phyloP scores from a whole-genome alignment of 2,113 vertebrate species.

The Pelobates fuscus region DNA sequence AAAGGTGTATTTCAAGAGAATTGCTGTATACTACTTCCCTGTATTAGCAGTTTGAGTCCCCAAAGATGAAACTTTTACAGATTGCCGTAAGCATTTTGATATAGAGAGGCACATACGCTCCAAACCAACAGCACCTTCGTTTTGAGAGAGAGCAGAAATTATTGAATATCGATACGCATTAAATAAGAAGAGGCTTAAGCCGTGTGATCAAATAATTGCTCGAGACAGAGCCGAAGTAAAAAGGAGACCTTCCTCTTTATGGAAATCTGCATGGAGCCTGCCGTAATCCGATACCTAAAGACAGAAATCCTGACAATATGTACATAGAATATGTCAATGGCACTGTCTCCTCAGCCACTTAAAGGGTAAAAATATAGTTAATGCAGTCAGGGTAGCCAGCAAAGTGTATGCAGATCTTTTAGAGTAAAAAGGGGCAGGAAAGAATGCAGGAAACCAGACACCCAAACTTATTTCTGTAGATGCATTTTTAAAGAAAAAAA shows the following conservation, averaged over 20 bases:
- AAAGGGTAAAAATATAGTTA: background rate
- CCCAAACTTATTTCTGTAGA: no score
- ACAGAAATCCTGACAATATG: background rate
- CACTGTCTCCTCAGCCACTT: background rate
- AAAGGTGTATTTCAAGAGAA: no score
- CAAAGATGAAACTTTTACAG: no score
- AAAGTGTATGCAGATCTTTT: background rate
- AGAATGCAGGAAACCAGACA: background rate
- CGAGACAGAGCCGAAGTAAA: constrained; percentile 12
- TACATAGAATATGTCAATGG: background rate
- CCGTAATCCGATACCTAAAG: constrained; percentile 6
- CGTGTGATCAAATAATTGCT: background rate
- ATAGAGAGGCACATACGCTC: background rate
- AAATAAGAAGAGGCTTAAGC: constrained; percentile 20
- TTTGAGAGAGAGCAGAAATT: background rate
- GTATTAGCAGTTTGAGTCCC: no score
- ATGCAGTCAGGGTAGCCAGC: background rate
- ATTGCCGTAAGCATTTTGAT: no score
- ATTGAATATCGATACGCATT: constrained; percentile 34
- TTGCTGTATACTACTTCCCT: no score
- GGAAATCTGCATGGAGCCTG: background rate
- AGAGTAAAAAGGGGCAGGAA: background rate
- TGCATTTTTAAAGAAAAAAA: no score
- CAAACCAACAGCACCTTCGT: background rate
- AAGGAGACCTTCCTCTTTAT: background rate